Percentiles rank a stretch among this genome's conserved stretches.
Evolutionary conservation across 2,888 invertebrate genomes (phyloP).

Genomic region (Fragum sueziense): DNA sequence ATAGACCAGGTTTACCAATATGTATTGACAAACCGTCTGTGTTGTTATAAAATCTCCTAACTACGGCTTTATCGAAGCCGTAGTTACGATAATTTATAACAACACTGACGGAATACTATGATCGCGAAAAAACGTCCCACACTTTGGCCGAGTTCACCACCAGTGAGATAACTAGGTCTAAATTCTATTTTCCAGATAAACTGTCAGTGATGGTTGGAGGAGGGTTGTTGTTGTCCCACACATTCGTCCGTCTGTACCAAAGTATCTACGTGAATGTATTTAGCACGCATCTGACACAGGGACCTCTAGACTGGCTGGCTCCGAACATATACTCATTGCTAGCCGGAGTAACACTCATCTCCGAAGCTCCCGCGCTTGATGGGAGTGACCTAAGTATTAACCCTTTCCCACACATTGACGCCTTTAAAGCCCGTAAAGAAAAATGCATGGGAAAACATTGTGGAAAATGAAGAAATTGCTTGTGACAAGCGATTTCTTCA

Average conservation of each 20-base stretch:
- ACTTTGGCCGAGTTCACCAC: too few relatives aligned
- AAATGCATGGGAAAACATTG: too few relatives aligned
- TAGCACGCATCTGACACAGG: constrained; percentile 50
- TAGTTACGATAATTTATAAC: too few relatives aligned
- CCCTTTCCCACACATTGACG: not conserved
- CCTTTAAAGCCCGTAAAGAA: not conserved
- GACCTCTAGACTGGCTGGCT: constrained; percentile 52
- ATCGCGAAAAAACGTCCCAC: too few relatives aligned
- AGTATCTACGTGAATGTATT: constrained; percentile 64
- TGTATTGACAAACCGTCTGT: too few relatives aligned
- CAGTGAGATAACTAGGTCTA: too few relatives aligned
- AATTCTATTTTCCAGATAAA: constrained; percentile 52
- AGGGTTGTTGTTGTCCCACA: constrained; percentile 59
- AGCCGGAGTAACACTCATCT: constrained; percentile 56
- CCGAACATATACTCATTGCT: constrained; percentile 53
- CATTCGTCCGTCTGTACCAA: constrained; percentile 59
- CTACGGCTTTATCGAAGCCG: too few relatives aligned
- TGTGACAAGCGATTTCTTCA: not conserved
- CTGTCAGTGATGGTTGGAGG: constrained; percentile 59
- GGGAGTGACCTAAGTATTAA: constrained; percentile 44
- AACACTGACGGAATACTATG: too few relatives aligned
- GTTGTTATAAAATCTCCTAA: too few relatives aligned
- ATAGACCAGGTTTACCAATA: too few relatives aligned
- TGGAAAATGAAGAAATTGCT: not conserved
- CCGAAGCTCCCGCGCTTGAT: constrained; percentile 57